Conservation (phyloP, 2,888 invertebrate genomes). For the Resseliella maxima region DNA sequence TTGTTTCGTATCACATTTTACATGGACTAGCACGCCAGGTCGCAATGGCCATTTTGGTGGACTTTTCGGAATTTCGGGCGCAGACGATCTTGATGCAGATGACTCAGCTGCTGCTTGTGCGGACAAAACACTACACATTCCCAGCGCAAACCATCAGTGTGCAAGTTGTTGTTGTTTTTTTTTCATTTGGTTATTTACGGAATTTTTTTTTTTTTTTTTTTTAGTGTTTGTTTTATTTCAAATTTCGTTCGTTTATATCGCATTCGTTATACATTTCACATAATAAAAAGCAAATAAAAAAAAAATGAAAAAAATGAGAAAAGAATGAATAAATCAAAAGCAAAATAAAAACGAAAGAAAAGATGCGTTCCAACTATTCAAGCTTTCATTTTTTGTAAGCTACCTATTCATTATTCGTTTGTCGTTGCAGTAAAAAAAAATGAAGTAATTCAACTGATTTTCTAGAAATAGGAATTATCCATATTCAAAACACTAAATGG, state of each 20-base stretch:
- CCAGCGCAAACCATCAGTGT: neutral
- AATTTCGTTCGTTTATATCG: neutral
- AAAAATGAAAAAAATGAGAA: neutral
- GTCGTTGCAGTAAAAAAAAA: neutral
- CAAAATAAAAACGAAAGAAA: neutral
- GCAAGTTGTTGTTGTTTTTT: neutral
- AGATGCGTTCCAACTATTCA: neutral
- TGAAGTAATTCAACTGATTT: neutral
- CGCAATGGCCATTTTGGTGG: slow-evolving; percentile 83
- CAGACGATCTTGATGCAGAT: slow-evolving; percentile 56
- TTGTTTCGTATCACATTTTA: slow-evolving; percentile 79
- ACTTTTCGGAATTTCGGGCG: slow-evolving; percentile 65
- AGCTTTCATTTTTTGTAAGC: neutral
- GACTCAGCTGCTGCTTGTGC: slow-evolving; percentile 57
- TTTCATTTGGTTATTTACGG: neutral
- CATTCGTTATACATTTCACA: too few relatives aligned
- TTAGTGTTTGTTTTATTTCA: too few relatives aligned
- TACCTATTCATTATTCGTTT: neutral
- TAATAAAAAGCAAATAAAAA: neutral
- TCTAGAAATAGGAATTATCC: too few relatives aligned
- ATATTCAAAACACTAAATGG: too few relatives aligned
- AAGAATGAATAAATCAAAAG: neutral
- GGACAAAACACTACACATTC: slow-evolving; percentile 56
- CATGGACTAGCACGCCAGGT: slow-evolving; percentile 88
- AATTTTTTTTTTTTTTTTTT: neutral